These are phyloP conservation scores for Anoncus sp. DNA, from an alignment of 2,888 invertebrate species.

Conservation along the genomic window DNA sequence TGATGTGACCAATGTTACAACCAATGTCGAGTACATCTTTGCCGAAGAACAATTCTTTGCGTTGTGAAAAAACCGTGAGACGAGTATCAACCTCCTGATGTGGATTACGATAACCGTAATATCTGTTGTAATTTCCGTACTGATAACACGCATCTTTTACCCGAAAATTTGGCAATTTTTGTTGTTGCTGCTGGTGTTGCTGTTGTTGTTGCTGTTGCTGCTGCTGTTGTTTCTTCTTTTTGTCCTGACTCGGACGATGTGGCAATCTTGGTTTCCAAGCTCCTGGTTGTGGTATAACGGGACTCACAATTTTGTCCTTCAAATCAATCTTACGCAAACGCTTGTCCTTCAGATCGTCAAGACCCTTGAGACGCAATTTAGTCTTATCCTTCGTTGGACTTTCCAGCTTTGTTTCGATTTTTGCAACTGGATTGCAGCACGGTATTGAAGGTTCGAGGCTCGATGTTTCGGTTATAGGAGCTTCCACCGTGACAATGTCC, in stretches of 20 bases:
- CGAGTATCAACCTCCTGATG: constrained; percentile 93
- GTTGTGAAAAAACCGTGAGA: constrained; percentile 91
- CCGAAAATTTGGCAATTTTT: constrained; percentile 87
- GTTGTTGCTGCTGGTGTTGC: constrained; percentile 82
- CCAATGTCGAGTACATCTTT: constrained; percentile 98
- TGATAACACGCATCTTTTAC: constrained; percentile 92
- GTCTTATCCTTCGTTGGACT: constrained; percentile 77
- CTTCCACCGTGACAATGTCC: not conserved
- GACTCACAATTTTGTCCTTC: constrained; percentile 96
- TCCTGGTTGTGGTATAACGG: constrained; percentile 95
- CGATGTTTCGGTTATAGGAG: not conserved
- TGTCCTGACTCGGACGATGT: constrained; percentile 83
- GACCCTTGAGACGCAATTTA: constrained; percentile 77
- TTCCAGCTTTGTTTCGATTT: constrained; percentile 64
- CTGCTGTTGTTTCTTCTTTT: constrained; percentile 81
- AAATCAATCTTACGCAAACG: constrained; percentile 87
- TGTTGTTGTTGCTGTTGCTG: constrained; percentile 81
- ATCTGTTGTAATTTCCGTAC: constrained; percentile 98
- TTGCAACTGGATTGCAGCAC: constrained; percentile 51
- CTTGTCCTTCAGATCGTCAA: constrained; percentile 80
- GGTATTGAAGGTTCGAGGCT: no score
- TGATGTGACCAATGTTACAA: constrained; percentile 98
- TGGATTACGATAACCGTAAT: constrained; percentile 97
- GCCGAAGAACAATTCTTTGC: constrained; percentile 92
- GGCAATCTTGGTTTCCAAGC: constrained; percentile 88